Percentiles rank a stretch among this genome's conserved stretches.
phyloP scores from a whole-genome alignment of 1,140 invertebrate genomes.

The Heliconius hermathena region DNA sequence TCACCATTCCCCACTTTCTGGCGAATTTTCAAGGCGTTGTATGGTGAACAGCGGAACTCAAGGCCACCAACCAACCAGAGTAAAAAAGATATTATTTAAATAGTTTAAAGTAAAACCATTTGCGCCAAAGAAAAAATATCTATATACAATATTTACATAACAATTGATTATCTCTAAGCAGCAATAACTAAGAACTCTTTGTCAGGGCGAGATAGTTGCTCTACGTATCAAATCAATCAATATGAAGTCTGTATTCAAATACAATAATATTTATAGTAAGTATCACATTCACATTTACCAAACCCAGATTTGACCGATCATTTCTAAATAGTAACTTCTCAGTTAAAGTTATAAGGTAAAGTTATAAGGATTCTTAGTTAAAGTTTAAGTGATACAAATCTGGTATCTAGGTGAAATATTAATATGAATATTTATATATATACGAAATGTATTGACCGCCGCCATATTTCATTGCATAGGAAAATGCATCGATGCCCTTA shows the following conservation, averaged over 20 bases:
- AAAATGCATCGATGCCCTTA: slow-evolving; percentile 7
- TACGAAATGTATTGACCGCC: slow-evolving; percentile 7
- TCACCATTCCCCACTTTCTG: too few species aligned
- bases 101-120: too few species aligned
- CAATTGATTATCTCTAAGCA: background rate
- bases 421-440: background rate
- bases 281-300: background rate
- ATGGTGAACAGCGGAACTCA: background rate
- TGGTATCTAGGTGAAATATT: background rate
- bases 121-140: too few species aligned
- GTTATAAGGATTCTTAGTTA: background rate
- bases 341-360: background rate
- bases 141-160: background rate
- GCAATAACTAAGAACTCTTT: background rate
- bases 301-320: background rate
- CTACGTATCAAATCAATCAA: background rate
- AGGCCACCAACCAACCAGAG: background rate
- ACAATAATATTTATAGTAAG: background rate
- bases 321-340: background rate
- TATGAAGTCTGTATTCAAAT: background rate
- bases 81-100: background rate
- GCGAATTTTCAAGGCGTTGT: background rate
- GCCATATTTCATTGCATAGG: slow-evolving; percentile 14
- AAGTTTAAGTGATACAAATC: too few species aligned
- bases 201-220: slow-evolving; percentile 2